Evolutionary conservation across 2,888 invertebrate species (phyloP).

Genomic region (Tipula confusa): DNA sequence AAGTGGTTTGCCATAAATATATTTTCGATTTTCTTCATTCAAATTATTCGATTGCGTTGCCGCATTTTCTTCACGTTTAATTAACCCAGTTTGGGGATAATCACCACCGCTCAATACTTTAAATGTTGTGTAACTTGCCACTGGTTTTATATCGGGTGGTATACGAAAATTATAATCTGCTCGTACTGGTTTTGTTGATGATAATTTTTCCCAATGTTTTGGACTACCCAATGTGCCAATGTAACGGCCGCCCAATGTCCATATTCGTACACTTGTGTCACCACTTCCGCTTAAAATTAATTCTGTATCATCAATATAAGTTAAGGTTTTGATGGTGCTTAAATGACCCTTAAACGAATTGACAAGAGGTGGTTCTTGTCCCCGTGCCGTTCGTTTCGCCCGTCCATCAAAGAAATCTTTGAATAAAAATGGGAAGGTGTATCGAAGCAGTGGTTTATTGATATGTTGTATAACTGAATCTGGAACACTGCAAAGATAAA

Average conservation of each 20-base stretch:
- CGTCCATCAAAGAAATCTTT: slow-evolving; percentile 62
- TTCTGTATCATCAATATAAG: slow-evolving; percentile 61
- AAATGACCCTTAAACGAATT: slow-evolving; percentile 69
- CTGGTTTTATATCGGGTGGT: slow-evolving; percentile 70
- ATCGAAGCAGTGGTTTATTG: slow-evolving; percentile 59
- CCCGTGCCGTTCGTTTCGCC: slow-evolving; percentile 59
- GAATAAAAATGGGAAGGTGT: slow-evolving; percentile 70
- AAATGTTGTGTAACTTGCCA: slow-evolving; percentile 71
- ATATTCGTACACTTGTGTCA: slow-evolving; percentile 69
- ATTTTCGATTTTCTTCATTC: slow-evolving; percentile 44
- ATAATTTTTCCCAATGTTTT: slow-evolving; percentile 56
- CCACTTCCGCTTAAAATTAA: slow-evolving; percentile 65
- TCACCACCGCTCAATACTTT: slow-evolving; percentile 54
- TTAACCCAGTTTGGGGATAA: slow-evolving; percentile 39
- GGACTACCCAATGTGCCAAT: slow-evolving; percentile 72
- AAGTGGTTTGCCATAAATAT: slow-evolving; percentile 55
- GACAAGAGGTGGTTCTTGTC: slow-evolving; percentile 63
- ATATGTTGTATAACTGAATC: slow-evolving; percentile 47
- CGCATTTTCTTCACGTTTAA: slow-evolving; percentile 46
- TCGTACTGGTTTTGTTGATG: slow-evolving; percentile 47
- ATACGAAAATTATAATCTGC: slow-evolving; percentile 53
- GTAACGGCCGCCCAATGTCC: slow-evolving; percentile 67
- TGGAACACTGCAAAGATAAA: slow-evolving; percentile 41
- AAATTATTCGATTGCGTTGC: not conserved
- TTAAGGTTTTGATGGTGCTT: slow-evolving; percentile 61